Evolutionary conservation across 2,113 vertebrate genomes (phyloP).

Genomic region (Gnathonemus longibarbis): DNA sequence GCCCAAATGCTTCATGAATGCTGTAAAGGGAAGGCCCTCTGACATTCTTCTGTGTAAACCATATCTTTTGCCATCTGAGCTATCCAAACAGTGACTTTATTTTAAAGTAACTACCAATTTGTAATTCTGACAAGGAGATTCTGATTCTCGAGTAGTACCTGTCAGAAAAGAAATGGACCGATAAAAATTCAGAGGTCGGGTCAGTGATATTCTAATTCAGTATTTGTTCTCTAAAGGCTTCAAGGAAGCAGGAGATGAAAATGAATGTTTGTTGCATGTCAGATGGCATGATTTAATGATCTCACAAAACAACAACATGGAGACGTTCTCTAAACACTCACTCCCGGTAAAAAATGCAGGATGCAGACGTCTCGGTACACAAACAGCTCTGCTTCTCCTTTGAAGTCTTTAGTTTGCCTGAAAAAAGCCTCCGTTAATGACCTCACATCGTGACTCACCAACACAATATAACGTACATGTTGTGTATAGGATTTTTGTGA

Average conservation of each 20-base stretch:
- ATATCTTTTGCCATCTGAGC: neutral
- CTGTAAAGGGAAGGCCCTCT: conserved; percentile 12
- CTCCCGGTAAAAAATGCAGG: conserved; percentile 26
- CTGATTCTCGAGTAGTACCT: conserved; percentile 30
- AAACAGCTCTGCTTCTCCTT: conserved; percentile 17
- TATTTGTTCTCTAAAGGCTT: neutral
- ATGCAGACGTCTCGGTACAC: conserved; percentile 5
- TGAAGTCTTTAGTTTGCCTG: neutral
- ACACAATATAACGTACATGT: neutral
- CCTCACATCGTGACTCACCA: neutral
- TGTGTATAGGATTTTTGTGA: neutral
- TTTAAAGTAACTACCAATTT: conserved; percentile 31
- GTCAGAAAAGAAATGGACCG: conserved; percentile 24
- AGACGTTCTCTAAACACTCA: conserved; percentile 29
- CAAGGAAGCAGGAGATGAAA: conserved; percentile 10
- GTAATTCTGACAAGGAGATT: conserved; percentile 22
- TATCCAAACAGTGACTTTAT: conserved; percentile 3
- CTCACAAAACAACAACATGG: conserved; percentile 19
- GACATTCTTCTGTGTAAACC: conserved; percentile 28
- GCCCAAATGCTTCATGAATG: conserved; percentile 25
- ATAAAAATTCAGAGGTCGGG: neutral
- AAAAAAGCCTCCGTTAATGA: conserved; percentile 9
- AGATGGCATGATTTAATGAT: conserved; percentile 27
- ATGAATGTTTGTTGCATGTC: neutral
- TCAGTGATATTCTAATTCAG: conserved; percentile 20